phyloP scores from a whole-genome alignment of 2,113 vertebrate genomes.

The Salvelinus alpinus region DNA sequence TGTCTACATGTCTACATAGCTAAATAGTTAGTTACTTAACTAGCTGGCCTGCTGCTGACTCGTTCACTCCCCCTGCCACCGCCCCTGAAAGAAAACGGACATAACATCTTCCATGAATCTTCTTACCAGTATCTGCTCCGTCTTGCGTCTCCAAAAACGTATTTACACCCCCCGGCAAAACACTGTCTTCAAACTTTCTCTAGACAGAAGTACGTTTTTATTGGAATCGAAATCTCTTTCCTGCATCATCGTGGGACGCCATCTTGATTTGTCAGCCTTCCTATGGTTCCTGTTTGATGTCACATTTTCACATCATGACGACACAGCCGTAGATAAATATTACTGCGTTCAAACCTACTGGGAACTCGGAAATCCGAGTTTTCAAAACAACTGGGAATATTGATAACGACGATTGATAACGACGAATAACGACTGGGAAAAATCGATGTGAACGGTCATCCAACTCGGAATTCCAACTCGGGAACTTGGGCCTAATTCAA shows the following conservation, averaged over 20 bases:
- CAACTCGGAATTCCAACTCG: too few relatives aligned
- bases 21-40: not conserved
- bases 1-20: not conserved
- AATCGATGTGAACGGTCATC: too few relatives aligned
- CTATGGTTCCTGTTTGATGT: slow-evolving; percentile 69
- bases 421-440: too few relatives aligned
- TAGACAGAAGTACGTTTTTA: slow-evolving; percentile 55
- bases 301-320: slow-evolving; percentile 49
- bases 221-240: slow-evolving; percentile 69
- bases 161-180: slow-evolving; percentile 26
- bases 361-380: not conserved
- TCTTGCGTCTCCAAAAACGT: slow-evolving; percentile 53
- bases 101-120: not conserved
- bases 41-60: not conserved
- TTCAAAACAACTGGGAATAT: too few relatives aligned
- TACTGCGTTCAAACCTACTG: too few relatives aligned
- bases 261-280: slow-evolving; percentile 75
- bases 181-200: slow-evolving; percentile 13
- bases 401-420: too few relatives aligned
- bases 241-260: slow-evolving; percentile 77
- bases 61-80: slow-evolving; percentile 57
- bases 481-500: too few relatives aligned
- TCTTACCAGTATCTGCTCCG: slow-evolving; percentile 68
- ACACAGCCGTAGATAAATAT: slow-evolving; percentile 1
- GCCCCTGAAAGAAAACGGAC: slow-evolving; percentile 57